Conservation (phyloP, 2,797 vertebrate genomes). For the Muscicapa comitata region DNA sequence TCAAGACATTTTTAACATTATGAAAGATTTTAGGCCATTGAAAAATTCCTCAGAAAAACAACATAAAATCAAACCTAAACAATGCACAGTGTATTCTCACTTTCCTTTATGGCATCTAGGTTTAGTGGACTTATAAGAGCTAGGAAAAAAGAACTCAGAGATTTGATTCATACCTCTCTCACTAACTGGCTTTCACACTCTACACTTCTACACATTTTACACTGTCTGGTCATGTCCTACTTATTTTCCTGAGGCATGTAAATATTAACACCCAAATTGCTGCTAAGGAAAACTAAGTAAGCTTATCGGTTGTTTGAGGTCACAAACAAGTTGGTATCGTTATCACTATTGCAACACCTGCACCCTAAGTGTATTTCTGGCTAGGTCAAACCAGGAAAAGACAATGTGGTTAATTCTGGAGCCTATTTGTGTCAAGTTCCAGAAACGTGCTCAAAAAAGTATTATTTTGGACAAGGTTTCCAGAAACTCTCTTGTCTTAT, state of each 20-base stretch:
- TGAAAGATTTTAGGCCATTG: not conserved
- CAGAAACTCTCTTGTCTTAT: not conserved
- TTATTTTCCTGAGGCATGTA: constrained; percentile 17
- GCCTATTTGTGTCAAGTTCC: not conserved
- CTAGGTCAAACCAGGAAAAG: not conserved
- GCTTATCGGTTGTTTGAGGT: constrained; percentile 3
- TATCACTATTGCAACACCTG: not conserved
- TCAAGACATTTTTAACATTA: not conserved
- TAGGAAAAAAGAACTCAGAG: not conserved
- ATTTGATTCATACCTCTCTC: not conserved
- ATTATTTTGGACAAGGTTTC: not conserved
- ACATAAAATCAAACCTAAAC: not conserved
- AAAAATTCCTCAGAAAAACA: not conserved
- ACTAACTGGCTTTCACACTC: not conserved
- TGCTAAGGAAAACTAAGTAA: not conserved
- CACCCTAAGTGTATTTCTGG: not conserved
- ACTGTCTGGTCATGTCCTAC: not conserved
- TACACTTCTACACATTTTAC: not conserved
- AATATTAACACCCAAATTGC: constrained; percentile 3
- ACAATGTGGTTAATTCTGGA: not conserved
- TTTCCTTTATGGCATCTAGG: not conserved
- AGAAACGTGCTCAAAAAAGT: not conserved
- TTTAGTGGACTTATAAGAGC: not conserved
- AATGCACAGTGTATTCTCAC: not conserved
- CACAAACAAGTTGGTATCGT: not conserved